phyloP scores from a whole-genome alignment of 2,113 vertebrate species.

The Elachura formosa region DNA sequence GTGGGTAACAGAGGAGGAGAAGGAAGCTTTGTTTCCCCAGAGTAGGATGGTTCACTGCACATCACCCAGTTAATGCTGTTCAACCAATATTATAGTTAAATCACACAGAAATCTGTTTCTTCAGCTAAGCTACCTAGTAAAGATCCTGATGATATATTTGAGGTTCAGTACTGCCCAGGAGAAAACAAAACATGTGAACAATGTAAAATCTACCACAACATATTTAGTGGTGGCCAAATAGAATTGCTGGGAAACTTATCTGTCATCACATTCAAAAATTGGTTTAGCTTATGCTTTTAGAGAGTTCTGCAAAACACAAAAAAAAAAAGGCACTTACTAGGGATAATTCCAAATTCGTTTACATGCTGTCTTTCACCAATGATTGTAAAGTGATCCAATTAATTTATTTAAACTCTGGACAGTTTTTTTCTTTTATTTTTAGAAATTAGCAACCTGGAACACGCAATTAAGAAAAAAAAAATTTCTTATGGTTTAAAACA shows the following conservation, averaged over 20 bases:
- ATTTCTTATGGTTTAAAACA: background rate
- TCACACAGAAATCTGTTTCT: background rate
- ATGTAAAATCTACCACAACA: constrained; percentile 16
- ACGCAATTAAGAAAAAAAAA: background rate
- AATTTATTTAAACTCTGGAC: background rate
- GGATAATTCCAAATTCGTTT: background rate
- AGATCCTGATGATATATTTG: background rate
- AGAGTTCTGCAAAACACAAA: background rate
- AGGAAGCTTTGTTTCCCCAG: background rate
- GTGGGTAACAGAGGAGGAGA: background rate
- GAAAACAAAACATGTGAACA: constrained; percentile 26
- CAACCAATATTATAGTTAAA: background rate
- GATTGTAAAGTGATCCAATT: background rate
- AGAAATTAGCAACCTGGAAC: background rate
- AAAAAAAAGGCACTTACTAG: background rate
- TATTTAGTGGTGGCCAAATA: background rate
- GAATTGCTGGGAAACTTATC: constrained; percentile 7
- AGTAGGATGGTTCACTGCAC: background rate
- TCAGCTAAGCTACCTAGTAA: background rate
- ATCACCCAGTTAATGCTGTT: background rate
- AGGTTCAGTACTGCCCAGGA: background rate
- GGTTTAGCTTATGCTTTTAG: constrained; percentile 1
- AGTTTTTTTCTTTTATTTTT: background rate
- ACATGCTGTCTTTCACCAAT: background rate
- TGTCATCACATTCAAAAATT: constrained; percentile 34